Base-by-base conservation (phyloP, 2,888 invertebrate species). In the Eutolmus rufibarbis region DNA sequence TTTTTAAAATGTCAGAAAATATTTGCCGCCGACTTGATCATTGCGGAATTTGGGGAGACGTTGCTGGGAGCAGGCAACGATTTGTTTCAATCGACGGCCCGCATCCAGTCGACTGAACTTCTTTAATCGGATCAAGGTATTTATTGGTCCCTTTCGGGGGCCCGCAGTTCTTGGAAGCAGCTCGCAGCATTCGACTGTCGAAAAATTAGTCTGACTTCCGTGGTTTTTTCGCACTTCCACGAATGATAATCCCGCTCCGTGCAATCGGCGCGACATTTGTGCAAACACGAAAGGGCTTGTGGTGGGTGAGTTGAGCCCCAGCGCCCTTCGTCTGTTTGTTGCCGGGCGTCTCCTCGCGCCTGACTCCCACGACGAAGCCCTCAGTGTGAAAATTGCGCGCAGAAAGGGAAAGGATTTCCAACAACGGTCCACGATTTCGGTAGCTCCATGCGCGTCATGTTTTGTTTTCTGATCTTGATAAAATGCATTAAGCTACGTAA, bases 1-100 rank as follows among this genome's bases (percentile, higher is more conserved):
- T 85, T 81, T 87, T 88, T 87, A 88, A 88, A 86, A 87, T 87
- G 87, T 86, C 88, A 88, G 74, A 86, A 86, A 86, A 37, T 77
- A 77, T 86, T 86, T 86, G 85, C 85, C 74, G 46, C 74, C 85
- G 88, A 88, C 86, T 79, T 86, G 88, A 88, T 88, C 84, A 88
- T 82, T 86, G n/a, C 37, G 19, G 37, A 82, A 37, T 57, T 37
- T 40, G 66, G 56, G 34, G 37, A 82, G 16, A 57, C 37, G 66
- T 37, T 66, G 66, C 46, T 82, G 66, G 82, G 14, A 82, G 82
- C 82, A 82, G 66, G 66, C 82, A 82, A 57, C 82, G 82, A 82
- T 82, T 82, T 82, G 82, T 82, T 57, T 82, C 66, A 82, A 19
- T 82, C 40, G 82, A 66, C n/a, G 57, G 23, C 34, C 57, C 40